phyloP scores from a whole-genome alignment of 92 coral and sea anemone species.

The Pocillopora grandis region DNA sequence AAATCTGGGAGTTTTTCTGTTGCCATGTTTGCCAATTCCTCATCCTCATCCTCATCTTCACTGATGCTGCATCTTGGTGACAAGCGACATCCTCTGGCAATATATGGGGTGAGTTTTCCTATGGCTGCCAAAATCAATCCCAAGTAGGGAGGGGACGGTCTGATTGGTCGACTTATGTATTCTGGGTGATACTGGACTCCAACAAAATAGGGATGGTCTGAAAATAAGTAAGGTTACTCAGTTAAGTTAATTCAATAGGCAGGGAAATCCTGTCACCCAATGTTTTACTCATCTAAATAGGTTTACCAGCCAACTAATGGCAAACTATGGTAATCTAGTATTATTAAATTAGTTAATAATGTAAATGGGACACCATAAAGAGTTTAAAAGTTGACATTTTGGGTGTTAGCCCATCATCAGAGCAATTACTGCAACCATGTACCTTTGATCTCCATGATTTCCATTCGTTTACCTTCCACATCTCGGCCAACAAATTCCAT shows the following conservation, averaged over 20 bases:
- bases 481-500: constrained; percentile 98
- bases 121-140: constrained; percentile 92
- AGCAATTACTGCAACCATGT: not conserved
- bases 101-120: constrained; percentile 81
- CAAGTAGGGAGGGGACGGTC: constrained; percentile 95
- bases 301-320: too few relatives aligned
- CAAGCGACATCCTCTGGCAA: constrained; percentile 87
- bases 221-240: not conserved
- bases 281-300: too few relatives aligned
- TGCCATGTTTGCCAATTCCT: constrained; percentile 31
- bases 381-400: too few relatives aligned
- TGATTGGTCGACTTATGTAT: constrained; percentile 94
- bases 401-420: not conserved
- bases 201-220: constrained; percentile 94
- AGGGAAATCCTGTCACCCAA: too few relatives aligned
- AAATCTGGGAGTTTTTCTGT: constrained; percentile 1
- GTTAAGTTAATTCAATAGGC: not conserved
- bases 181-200: constrained; percentile 99
- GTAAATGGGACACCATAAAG: too few relatives aligned
- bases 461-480: constrained; percentile 99
- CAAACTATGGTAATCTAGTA: too few relatives aligned
- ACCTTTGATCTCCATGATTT: constrained; percentile 95
- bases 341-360: too few relatives aligned
- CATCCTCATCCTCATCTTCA: constrained; percentile 75
- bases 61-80: constrained; percentile 91